Evolutionary conservation across 2,888 invertebrate species (phyloP).

Genomic region (Hymenopus coronatus): DNA sequence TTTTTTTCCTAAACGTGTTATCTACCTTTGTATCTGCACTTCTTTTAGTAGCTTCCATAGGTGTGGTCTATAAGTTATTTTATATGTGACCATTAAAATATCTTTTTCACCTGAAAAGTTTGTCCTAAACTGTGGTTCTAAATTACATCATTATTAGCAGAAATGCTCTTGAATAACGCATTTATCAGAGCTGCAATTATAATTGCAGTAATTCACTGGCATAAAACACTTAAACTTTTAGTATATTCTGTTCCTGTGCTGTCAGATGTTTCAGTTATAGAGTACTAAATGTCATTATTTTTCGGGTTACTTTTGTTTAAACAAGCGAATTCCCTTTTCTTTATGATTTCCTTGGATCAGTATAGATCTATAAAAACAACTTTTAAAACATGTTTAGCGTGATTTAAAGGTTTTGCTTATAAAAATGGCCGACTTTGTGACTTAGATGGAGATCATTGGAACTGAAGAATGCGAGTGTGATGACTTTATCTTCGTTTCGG

Average conservation of each 20-base stretch:
- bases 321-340: background rate
- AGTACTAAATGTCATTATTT: background rate
- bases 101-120: too few relatives aligned
- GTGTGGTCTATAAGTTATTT: too few relatives aligned
- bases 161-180: too few relatives aligned
- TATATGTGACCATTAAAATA: too few relatives aligned
- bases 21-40: too few relatives aligned
- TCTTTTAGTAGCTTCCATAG: too few relatives aligned
- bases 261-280: background rate
- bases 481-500: background rate
- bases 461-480: background rate
- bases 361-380: too few relatives aligned
- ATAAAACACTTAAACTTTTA: background rate
- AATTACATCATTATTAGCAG: too few relatives aligned
- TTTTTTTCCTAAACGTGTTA: too few relatives aligned
- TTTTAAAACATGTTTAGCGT: background rate
- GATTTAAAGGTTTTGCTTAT: background rate
- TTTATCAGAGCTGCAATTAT: background rate
- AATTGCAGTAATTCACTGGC: background rate
- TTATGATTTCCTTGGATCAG: too few relatives aligned
- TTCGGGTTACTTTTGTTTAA: background rate
- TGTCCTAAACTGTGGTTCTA: too few relatives aligned
- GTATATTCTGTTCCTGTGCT: background rate
- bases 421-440: background rate
- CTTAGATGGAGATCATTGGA: background rate